Conservation (phyloP, 2,797 vertebrate genomes). For the Dromococcyx pavoninus region DNA sequence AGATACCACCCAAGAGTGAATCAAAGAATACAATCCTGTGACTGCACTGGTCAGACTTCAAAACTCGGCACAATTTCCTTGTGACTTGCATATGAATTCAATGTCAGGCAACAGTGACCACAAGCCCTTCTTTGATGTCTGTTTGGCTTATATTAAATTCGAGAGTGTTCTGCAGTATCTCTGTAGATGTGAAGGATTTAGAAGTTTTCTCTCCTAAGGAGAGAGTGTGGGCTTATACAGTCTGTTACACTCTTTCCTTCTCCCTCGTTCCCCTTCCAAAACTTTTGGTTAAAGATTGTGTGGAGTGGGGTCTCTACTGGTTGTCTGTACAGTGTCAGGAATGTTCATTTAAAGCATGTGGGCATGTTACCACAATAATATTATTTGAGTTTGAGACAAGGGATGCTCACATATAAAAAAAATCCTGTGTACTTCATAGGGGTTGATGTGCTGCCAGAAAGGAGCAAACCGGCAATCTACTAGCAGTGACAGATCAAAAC, state of each 20-base stretch:
- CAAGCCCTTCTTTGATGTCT: conserved; percentile 4
- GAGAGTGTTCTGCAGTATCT: background rate
- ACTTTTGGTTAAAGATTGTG: background rate
- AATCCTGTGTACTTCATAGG: background rate
- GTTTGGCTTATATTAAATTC: background rate
- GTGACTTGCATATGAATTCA: conserved; percentile 42
- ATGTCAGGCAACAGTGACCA: background rate
- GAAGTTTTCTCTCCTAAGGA: background rate
- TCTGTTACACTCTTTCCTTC: background rate
- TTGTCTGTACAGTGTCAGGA: background rate
- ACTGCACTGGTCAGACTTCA: background rate
- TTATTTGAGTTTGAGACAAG: background rate
- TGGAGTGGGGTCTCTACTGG: background rate
- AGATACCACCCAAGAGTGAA: background rate
- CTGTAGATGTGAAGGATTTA: background rate
- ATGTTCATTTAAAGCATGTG: background rate
- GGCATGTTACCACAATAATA: background rate
- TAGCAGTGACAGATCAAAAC: background rate
- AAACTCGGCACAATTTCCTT: background rate
- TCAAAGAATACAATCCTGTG: background rate
- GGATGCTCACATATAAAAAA: background rate
- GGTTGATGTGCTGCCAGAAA: background rate
- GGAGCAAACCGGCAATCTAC: background rate
- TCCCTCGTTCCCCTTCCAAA: background rate
- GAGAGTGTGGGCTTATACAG: background rate